phyloP scores from a whole-genome alignment of 2,113 vertebrate species.

The Cebidichthys violaceus region DNA sequence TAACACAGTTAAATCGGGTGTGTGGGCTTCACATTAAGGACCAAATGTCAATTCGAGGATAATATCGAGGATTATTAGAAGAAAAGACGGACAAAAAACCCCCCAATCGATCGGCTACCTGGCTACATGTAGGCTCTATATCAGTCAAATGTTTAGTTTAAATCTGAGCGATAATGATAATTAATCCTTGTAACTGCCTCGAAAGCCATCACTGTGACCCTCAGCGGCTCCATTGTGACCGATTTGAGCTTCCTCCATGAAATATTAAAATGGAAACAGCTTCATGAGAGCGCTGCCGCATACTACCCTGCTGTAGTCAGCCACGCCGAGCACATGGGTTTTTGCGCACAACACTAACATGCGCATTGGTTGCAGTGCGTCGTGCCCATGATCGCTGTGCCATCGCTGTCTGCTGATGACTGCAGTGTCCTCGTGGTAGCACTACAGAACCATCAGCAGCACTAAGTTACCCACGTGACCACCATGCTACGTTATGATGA shows the following conservation, averaged over 20 bases:
- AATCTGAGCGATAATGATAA: not conserved
- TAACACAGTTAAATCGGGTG: slow-evolving; percentile 45
- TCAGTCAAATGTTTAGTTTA: not conserved
- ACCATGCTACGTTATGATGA: not conserved
- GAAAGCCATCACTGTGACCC: not conserved
- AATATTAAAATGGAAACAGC: slow-evolving; percentile 76
- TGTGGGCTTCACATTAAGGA: slow-evolving; percentile 50
- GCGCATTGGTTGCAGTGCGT: slow-evolving; percentile 80
- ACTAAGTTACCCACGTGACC: slow-evolving; percentile 8
- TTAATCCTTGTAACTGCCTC: not conserved
- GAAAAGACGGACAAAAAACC: not conserved
- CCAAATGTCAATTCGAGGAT: slow-evolving; percentile 30
- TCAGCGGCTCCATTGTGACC: slow-evolving; percentile 54
- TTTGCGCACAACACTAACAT: slow-evolving; percentile 77
- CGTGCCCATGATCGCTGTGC: slow-evolving; percentile 68
- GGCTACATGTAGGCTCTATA: not conserved
- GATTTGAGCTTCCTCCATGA: slow-evolving; percentile 55
- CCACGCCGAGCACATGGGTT: slow-evolving; percentile 79
- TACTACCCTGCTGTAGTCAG: slow-evolving; percentile 67
- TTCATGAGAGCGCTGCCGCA: slow-evolving; percentile 66
- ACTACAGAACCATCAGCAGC: slow-evolving; percentile 17
- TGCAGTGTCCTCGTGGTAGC: slow-evolving; percentile 70
- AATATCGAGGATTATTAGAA: slow-evolving; percentile 10
- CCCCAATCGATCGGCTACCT: not conserved
- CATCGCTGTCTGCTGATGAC: slow-evolving; percentile 57